A percentile compares a stretch with the other conserved stretches of the same genome.
phyloP scores from a whole-genome alignment of 2,888 invertebrate genomes.

The Torymus auratus region DNA sequence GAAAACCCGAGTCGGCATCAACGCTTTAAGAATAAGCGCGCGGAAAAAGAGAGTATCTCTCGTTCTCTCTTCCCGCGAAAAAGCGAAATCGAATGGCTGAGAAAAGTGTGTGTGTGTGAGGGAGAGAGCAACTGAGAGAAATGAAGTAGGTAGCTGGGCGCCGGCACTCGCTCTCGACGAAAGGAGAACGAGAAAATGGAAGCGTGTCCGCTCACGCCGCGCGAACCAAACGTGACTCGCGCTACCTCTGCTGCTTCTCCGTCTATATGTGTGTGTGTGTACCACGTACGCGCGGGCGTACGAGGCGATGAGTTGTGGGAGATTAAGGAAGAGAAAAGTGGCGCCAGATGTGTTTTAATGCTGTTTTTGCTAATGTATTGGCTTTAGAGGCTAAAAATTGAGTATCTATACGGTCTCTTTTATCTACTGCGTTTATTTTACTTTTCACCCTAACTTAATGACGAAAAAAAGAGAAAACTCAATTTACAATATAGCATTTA shows the following conservation, averaged over 20 bases:
- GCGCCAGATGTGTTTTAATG: not conserved
- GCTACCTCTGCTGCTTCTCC: not conserved
- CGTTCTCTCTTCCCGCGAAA: not conserved
- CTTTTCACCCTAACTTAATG: too few relatives aligned
- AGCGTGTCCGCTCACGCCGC: constrained; percentile 21
- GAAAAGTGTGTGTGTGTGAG: not conserved
- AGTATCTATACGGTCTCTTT: too few relatives aligned
- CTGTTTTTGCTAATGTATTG: constrained; percentile 24
- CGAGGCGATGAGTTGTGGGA: not conserved
- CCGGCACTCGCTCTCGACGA: constrained; percentile 6
- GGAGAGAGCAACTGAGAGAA: constrained; percentile 31
- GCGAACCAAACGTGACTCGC: constrained; percentile 39
- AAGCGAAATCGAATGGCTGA: not conserved
- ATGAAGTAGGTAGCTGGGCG: constrained; percentile 36
- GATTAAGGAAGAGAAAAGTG: constrained; percentile 3
- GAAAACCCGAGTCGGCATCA: too few relatives aligned
- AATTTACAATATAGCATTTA: too few relatives aligned
- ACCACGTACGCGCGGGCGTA: not conserved
- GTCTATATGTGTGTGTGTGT: not conserved
- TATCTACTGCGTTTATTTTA: too few relatives aligned
- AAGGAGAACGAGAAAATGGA: constrained; percentile 42
- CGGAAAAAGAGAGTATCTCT: not conserved
- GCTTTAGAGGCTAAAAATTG: too few relatives aligned
- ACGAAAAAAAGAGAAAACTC: too few relatives aligned
- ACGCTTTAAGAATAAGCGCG: not conserved